Base-by-base conservation (phyloP, 2,888 invertebrate species). In the Orchesellides sinensis region DNA sequence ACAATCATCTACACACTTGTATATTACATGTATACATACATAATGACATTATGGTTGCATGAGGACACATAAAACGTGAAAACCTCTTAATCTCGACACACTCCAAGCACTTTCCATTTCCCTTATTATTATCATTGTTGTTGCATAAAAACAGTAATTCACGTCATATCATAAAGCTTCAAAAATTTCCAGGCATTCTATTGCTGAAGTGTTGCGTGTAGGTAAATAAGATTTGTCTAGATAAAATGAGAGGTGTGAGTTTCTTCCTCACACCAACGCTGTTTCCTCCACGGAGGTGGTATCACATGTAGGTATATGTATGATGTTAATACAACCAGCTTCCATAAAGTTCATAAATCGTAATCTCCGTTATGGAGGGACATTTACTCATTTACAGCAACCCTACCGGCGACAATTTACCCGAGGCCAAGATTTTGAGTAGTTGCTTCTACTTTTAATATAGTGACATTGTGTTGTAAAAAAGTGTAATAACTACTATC, bases 81-180 rank as follows among this genome's bases (percentile, higher is more conserved):
- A 74, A 63, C 73, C 73, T 74, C 73, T 74, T 74, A 74, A 74
- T 74, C 61, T 49, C 72, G 29, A 63, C 73, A 32, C 73, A 74
- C 63, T 32, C 35, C 32, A 2, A 12, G 61, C 49, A 74, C 73
- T 74, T 63, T 68, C 21, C 40, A 61, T 61, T 40, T 63, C 63
- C 61, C n/a, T 5, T 70, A 74, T 47, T 63, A 63, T 74, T 72
- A 74, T 29, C 14, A 23, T n/a, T n/a, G 40, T 10, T 40, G 40
- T 17, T 35, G n/a, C n/a, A n/a, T n/a, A n/a, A n/a, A n/a, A n/a
- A n/a, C n/a, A n/a, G 40, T 40, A 40, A 40, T 40, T 14, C 14
- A 10, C 4, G 10, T 40, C 14, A 40, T 40, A 40, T 40, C 40
- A 40, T 40, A 40, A 40, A 10, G 10, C 10, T 5, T 14, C 10